Percentiles rank a stretch among this genome's conserved stretches.
Evolutionary conservation across 2,888 invertebrate genomes (phyloP).

Genomic region (Fissipunctia ypsillon): DNA sequence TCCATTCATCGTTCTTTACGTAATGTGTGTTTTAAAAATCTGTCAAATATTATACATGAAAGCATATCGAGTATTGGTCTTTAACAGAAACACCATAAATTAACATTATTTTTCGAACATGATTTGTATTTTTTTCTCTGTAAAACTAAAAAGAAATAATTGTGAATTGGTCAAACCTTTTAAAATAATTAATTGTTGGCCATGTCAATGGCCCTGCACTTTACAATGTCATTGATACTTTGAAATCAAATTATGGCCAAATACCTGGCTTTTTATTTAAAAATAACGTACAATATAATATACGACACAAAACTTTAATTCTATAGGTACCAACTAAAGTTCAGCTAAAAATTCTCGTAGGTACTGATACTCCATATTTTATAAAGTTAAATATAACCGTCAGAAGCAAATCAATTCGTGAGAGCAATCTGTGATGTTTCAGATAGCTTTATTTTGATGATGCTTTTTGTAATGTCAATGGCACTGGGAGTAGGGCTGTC

Average conservation of each 20-base stretch:
- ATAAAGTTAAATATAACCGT: conserved; percentile 14
- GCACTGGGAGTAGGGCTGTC: conserved; percentile 32
- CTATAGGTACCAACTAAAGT: background rate
- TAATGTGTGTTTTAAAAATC: background rate
- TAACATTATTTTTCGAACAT: background rate
- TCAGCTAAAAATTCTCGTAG: background rate
- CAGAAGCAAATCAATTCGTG: conserved; percentile 40
- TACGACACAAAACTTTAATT: background rate
- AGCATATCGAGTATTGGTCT: background rate
- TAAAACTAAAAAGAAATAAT: no score
- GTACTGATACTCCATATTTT: conserved; percentile 11
- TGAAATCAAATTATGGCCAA: background rate
- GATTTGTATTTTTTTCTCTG: background rate
- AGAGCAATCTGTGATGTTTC: conserved; percentile 32
- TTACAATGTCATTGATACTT: conserved; percentile 21
- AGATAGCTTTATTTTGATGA: conserved; percentile 35
- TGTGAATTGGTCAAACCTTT: background rate
- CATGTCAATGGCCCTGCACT: conserved; percentile 17
- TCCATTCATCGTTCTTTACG: background rate
- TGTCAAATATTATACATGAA: background rate
- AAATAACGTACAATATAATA: background rate
- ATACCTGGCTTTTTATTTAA: background rate
- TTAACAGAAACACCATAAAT: background rate
- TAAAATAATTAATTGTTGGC: conserved; percentile 2
- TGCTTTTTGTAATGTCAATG: conserved; percentile 40